Conservation (phyloP, 2,797 vertebrate genomes). For the Coendou prehensilis region DNA sequence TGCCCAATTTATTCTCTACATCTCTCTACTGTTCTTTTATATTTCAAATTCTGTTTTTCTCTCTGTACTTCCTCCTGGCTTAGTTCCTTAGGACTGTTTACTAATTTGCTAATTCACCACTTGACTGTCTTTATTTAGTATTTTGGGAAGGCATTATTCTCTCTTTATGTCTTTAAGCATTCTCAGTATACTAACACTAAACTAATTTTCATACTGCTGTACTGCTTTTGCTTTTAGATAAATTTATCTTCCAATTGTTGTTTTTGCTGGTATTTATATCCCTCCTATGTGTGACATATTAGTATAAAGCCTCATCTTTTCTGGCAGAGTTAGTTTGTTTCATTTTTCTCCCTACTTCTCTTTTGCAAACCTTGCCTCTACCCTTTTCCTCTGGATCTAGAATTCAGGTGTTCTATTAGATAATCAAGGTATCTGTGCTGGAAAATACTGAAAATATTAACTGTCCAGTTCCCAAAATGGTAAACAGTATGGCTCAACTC, state of each 20-base stretch:
- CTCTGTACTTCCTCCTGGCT: not conserved
- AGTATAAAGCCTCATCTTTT: not conserved
- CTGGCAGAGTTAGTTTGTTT: not conserved
- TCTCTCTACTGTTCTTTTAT: not conserved
- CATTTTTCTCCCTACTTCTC: not conserved
- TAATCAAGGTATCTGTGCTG: not conserved
- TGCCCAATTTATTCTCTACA: not conserved
- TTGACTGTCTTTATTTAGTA: not conserved
- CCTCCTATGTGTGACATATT: not conserved
- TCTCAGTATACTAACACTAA: not conserved
- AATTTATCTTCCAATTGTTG: not conserved
- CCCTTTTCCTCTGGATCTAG: not conserved
- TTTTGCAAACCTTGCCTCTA: not conserved
- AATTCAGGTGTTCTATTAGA: not conserved
- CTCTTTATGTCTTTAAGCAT: not conserved
- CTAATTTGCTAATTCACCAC: not conserved
- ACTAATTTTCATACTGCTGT: not conserved
- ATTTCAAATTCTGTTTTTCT: not conserved
- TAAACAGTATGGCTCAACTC: not conserved
- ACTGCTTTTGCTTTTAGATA: not conserved
- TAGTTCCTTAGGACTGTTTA: not conserved
- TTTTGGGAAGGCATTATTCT: not conserved
- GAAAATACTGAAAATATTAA: constrained; percentile 26
- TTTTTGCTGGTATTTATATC: not conserved
- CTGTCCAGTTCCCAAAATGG: not conserved